These are phyloP conservation scores for Caenorhabditis japonica DNA, from an alignment of 2,888 invertebrate genomes.

Conservation along the genomic window DNA sequence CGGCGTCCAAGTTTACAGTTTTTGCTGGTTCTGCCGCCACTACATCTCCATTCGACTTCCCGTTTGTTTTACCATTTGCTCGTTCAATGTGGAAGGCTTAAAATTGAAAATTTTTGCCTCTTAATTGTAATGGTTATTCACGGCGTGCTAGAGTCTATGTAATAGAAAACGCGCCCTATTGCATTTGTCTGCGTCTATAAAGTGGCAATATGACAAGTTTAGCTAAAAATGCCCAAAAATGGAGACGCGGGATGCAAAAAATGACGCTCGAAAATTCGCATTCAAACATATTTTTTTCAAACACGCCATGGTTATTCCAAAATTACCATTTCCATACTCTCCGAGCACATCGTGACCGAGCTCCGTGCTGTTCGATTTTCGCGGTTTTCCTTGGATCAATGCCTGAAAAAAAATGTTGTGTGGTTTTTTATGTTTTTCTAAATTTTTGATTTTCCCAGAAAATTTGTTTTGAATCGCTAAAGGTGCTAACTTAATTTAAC, in stretches of 20 bases:
- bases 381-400: slow-evolving; percentile 42
- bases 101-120: too few relatives aligned
- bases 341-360: slow-evolving; percentile 60
- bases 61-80: slow-evolving; percentile 63
- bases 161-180: too few relatives aligned
- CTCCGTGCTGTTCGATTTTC: slow-evolving; percentile 21
- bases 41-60: slow-evolving; percentile 50
- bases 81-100: slow-evolving; percentile 72
- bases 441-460: neutral
- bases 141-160: too few relatives aligned
- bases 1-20: slow-evolving; percentile 57
- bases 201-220: too few relatives aligned
- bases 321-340: slow-evolving; percentile 69
- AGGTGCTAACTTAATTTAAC: too few relatives aligned
- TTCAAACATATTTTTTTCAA: too few relatives aligned
- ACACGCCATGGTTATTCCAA: neutral
- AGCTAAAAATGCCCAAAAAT: too few relatives aligned
- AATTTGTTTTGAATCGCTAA: too few relatives aligned
- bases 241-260: too few relatives aligned
- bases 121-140: too few relatives aligned
- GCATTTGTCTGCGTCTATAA: too few relatives aligned
- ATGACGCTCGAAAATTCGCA: too few relatives aligned
- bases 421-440: neutral
- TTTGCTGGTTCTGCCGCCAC: slow-evolving; percentile 65
- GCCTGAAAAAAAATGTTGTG: slow-evolving; percentile 45